phyloP scores from a whole-genome alignment of 2,888 invertebrate genomes.

The Acleris emargana region DNA sequence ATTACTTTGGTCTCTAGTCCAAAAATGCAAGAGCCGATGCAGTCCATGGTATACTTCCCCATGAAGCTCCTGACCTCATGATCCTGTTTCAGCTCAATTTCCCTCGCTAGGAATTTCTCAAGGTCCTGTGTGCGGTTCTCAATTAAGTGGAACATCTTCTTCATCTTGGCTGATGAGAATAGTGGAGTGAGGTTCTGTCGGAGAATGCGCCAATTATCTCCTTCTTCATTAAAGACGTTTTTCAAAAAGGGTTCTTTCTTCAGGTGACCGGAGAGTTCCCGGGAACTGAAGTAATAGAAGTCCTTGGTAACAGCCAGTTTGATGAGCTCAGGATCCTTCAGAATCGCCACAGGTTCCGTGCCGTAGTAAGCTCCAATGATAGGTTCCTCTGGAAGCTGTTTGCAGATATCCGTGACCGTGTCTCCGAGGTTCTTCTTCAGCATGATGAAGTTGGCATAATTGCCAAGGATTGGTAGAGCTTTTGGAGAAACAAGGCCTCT shows the following conservation, averaged over 20 bases:
- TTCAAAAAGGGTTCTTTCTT: constrained; percentile 52
- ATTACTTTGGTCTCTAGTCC: constrained; percentile 61
- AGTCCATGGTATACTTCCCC: constrained; percentile 62
- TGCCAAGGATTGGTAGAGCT: constrained; percentile 59
- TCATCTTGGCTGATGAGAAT: constrained; percentile 67
- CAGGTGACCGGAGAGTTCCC: constrained; percentile 54
- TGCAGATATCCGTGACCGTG: constrained; percentile 52
- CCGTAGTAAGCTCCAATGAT: constrained; percentile 64
- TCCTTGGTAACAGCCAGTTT: constrained; percentile 62
- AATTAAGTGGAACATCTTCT: constrained; percentile 66
- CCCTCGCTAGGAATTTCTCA: constrained; percentile 52
- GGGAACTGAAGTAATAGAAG: constrained; percentile 63
- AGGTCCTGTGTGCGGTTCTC: constrained; percentile 51
- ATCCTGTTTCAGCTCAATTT: constrained; percentile 39
- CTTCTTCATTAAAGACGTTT: constrained; percentile 57
- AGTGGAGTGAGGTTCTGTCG: constrained; percentile 64
- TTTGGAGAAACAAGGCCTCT: constrained; percentile 51
- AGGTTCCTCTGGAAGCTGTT: constrained; percentile 53
- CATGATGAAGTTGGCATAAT: constrained; percentile 55
- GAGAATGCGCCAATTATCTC: constrained; percentile 64
- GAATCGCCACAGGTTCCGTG: constrained; percentile 61
- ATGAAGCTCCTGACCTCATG: constrained; percentile 51
- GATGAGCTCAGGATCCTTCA: constrained; percentile 60
- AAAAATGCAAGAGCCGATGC: constrained; percentile 59
- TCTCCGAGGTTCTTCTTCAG: constrained; percentile 48